These are phyloP conservation scores for Prietella phreatophila DNA, from an alignment of 2,113 vertebrate genomes.

Conservation along the genomic window DNA sequence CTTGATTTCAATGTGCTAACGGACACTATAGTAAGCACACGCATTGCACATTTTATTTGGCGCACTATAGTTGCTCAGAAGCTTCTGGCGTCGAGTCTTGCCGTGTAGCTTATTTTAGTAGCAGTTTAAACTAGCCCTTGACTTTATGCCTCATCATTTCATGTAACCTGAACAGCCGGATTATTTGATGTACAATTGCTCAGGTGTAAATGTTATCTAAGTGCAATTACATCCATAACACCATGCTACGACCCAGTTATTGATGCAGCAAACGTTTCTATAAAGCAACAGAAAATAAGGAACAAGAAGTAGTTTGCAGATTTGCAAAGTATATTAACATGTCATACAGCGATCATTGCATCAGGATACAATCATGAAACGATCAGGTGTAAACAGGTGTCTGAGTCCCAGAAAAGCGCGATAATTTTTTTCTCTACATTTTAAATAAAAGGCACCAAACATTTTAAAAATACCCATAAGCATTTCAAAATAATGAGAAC, in stretches of 20 bases:
- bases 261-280: neutral
- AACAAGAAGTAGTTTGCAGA: neutral
- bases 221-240: neutral
- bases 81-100: neutral
- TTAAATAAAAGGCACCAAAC: slow-evolving; percentile 20
- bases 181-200: neutral
- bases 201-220: neutral
- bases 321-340: neutral
- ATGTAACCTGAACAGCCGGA: neutral
- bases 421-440: neutral
- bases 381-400: neutral
- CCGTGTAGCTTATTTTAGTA: neutral
- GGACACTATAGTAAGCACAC: neutral
- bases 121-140: neutral
- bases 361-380: neutral
- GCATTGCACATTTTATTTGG: neutral
- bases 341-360: neutral
- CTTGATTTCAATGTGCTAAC: neutral
- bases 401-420: neutral
- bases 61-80: neutral
- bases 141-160: neutral
- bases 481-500: neutral
- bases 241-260: neutral
- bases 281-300: neutral
- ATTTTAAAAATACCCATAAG: neutral